Evolutionary conservation across 1,140 invertebrate species (phyloP), one percentile per base, ranked within the genome.

Genomic region (Drosophila rhopaloa): DNA sequence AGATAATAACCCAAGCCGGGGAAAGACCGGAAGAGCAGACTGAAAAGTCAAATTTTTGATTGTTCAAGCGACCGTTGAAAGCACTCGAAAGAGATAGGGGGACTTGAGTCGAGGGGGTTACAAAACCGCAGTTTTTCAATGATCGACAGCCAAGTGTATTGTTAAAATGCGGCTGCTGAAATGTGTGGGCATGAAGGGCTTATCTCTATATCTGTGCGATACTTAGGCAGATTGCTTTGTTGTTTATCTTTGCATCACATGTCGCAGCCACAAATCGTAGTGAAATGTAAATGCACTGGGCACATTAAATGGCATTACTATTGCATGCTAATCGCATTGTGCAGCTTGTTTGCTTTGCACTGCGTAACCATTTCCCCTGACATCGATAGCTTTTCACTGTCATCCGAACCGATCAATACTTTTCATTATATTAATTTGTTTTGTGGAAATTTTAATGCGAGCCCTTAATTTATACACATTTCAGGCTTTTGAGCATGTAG

Each of bases 191-290:
- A 37, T 41, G 56, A 29, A 63, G 65, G 53, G 44, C 48, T 60
- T 59, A 72, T 55, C 58, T 65, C 32, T 29, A 51, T 53, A 53
- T 74, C 62, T 48, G 44, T 14, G 35, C 38, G 40, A 61, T 67
- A 81, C 79, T 81, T 67, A 73, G 40, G 9, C 32, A 75, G 76
- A 84, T 84, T 84, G 59, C 63, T 46, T 51, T 58, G 44, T 10
- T 48, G 53, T 75, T 75, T 79, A 83, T 65, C 63, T 66, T 54
- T 37, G 35, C 68, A 72, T 72, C 68, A 72, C 68, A 74, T 77
- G 75, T 70, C 58, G 37, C 46, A 68, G 70, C 51, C 48, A 41
- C 46, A 68, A 75, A 75, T 70, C 54, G 59, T 50, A 79, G 37
- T 19, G 44, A 37, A 71, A 71, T 76, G 65, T 14, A 57, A 55